These are phyloP conservation scores for Lasioglossum figueresi DNA, from an alignment of 2,888 invertebrate genomes.

Conservation along the genomic window DNA sequence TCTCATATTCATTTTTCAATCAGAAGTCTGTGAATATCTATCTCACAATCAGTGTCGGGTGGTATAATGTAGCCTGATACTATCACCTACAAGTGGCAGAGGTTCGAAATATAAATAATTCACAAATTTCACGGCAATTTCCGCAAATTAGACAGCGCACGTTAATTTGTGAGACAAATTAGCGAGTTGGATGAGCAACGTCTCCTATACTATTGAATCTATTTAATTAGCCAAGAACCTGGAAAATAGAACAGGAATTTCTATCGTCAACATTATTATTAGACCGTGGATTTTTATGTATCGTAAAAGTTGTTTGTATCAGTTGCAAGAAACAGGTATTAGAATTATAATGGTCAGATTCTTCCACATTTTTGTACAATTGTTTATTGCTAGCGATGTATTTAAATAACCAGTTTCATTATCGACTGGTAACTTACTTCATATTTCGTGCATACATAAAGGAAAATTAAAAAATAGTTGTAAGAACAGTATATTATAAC, in stretches of 20 bases:
- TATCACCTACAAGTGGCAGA: background rate
- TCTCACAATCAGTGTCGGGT: no score
- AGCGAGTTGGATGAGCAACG: background rate
- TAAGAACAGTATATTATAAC: no score
- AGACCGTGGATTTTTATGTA: no score
- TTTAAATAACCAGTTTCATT: no score
- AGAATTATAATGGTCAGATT: no score
- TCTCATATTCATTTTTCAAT: background rate
- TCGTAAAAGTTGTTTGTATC: no score
- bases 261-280: conserved; percentile 6
- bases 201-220: background rate
- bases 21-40: background rate
- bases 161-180: conserved; percentile 33
- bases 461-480: no score
- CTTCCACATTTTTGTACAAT: no score
- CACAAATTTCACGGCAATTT: conserved; percentile 21
- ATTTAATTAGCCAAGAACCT: background rate
- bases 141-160: conserved; percentile 12
- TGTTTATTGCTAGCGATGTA: no score
- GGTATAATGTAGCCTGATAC: background rate
- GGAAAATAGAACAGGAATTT: background rate
- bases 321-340: no score
- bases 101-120: background rate
- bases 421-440: no score
- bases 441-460: no score